A percentile compares a stretch with the other conserved stretches of the same genome.
Evolutionary conservation across 2,113 vertebrate genomes (phyloP).

Genomic region (Planiliza haematocheilus): DNA sequence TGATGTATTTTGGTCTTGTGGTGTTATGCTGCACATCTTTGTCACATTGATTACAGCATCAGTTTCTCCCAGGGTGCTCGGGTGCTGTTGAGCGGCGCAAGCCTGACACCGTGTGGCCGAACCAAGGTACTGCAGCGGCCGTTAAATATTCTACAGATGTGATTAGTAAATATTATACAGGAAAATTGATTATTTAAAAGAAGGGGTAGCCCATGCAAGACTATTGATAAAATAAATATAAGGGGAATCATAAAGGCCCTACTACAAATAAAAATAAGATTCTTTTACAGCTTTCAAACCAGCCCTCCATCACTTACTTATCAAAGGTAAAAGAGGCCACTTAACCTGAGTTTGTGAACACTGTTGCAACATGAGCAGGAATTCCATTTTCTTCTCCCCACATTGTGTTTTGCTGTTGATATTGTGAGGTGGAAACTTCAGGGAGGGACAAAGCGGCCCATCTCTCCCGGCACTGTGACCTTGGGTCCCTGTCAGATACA

Average conservation of each 20-base stretch:
- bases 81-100: constrained; percentile 7
- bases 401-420: constrained; percentile 84
- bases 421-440: constrained; percentile 80
- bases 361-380: constrained; percentile 84
- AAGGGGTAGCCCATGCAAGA: neutral
- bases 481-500: constrained; percentile 81
- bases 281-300: neutral
- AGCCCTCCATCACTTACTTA: constrained; percentile 27
- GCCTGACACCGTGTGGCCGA: constrained; percentile 69
- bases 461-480: constrained; percentile 78
- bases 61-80: neutral
- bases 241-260: too few relatives aligned
- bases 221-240: neutral
- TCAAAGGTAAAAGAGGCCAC: constrained; percentile 48
- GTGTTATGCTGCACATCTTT: constrained; percentile 6
- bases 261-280: neutral
- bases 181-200: too few relatives aligned
- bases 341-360: constrained; percentile 69
- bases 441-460: constrained; percentile 74
- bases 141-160: neutral
- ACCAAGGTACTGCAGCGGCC: neutral
- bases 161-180: neutral
- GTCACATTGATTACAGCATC: constrained; percentile 21
- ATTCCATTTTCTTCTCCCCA: constrained; percentile 80
- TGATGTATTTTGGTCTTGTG: neutral